A percentile compares a stretch with the other conserved stretches of the same genome.
Evolutionary conservation across 2,888 invertebrate genomes (phyloP).

Genomic region (Terebella lapidaria): DNA sequence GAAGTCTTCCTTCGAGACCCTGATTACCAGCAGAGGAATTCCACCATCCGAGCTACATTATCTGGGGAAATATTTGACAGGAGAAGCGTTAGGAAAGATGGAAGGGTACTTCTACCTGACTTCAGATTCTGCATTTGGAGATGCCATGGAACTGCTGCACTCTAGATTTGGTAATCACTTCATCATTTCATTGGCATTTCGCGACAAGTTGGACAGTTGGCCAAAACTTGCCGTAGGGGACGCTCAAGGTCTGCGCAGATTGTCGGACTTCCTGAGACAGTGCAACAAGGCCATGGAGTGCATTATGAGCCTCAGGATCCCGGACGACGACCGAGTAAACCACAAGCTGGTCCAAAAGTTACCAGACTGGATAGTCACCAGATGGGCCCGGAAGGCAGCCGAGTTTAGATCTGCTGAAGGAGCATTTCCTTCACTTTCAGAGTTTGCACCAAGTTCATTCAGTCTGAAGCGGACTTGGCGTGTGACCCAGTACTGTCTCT

Average conservation of each 20-base stretch:
- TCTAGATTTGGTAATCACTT: background rate
- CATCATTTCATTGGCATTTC: background rate
- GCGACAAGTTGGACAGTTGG: background rate
- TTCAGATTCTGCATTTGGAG: background rate
- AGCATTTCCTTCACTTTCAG: slow-evolving; percentile 16
- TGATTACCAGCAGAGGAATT: background rate
- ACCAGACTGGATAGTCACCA: slow-evolving; percentile 17
- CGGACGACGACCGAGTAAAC: slow-evolving; percentile 13
- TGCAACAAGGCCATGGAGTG: slow-evolving; percentile 3
- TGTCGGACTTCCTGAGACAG: slow-evolving; percentile 14
- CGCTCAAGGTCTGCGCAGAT: slow-evolving; percentile 5
- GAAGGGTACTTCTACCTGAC: background rate
- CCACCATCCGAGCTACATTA: background rate
- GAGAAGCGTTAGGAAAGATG: background rate
- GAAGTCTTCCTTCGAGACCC: background rate
- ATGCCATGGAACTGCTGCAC: background rate
- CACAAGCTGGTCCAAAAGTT: slow-evolving; percentile 20
- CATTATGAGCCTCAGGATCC: background rate
- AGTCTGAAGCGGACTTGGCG: slow-evolving; percentile 21
- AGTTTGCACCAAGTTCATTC: slow-evolving; percentile 16
- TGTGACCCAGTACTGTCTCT: slow-evolving; percentile 23
- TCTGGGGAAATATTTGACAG: background rate
- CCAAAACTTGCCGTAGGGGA: slow-evolving; percentile 6
- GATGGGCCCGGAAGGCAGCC: slow-evolving; percentile 17
- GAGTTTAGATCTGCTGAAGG: slow-evolving; percentile 2